Conservation (phyloP, 2,113 vertebrate species). For the Triplophysa siluroides region DNA sequence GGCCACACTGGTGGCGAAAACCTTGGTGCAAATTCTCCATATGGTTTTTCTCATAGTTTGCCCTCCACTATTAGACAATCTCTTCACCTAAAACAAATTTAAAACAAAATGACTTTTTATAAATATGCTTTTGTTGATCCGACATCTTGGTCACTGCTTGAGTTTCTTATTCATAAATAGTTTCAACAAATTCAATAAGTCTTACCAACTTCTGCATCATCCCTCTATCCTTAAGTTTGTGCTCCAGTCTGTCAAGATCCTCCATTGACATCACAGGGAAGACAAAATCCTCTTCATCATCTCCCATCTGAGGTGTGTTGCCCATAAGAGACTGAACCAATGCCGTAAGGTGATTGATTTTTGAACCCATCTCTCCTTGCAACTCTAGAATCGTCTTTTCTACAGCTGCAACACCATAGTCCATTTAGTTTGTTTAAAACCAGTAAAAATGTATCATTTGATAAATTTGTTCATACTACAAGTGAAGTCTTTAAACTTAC, state of each 20-base stretch:
- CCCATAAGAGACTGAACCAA: constrained; percentile 19
- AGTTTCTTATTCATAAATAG: background rate
- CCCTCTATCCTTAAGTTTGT: background rate
- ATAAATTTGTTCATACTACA: background rate
- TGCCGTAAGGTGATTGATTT: constrained; percentile 24
- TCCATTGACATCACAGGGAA: constrained; percentile 11
- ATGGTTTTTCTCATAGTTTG: constrained; percentile 42
- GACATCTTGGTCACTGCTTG: background rate
- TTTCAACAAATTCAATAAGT: background rate
- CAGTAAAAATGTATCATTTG: background rate
- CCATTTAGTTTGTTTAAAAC: background rate
- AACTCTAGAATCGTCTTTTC: constrained; percentile 21
- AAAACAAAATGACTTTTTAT: background rate
- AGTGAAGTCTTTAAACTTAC: background rate
- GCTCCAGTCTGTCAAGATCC: constrained; percentile 14
- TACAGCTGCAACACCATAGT: constrained; percentile 9
- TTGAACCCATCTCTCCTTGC: constrained; percentile 19
- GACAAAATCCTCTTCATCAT: background rate
- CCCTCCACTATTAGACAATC: constrained; percentile 31
- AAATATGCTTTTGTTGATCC: background rate
- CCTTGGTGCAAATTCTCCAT: constrained; percentile 35
- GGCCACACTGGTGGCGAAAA: constrained; percentile 5
- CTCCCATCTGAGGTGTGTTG: background rate
- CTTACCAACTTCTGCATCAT: constrained; percentile 2
- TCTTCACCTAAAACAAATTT: constrained; percentile 21